A percentile compares a stretch with the other conserved stretches of the same genome.
Conservation (phyloP, 2,113 vertebrate species). For the Synodontis membranacea region DNA sequence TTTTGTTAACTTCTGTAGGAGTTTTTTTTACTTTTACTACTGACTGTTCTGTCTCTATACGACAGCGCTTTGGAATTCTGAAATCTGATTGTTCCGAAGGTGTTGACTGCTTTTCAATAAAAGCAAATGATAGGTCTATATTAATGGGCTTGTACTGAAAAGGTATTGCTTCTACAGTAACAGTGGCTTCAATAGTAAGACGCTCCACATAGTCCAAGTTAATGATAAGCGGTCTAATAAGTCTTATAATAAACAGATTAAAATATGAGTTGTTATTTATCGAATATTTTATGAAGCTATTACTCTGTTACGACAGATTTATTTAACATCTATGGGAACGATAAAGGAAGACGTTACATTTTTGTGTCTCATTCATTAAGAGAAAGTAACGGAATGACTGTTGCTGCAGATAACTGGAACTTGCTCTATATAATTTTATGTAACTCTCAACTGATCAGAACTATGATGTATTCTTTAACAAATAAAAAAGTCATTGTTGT, state of each 20-base stretch:
- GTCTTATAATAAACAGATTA: neutral
- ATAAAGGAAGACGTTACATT: too few species aligned
- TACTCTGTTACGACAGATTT: neutral
- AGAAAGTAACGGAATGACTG: too few species aligned
- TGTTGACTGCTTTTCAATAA: neutral
- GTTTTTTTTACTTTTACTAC: neutral
- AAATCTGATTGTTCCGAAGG: neutral
- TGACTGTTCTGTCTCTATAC: neutral
- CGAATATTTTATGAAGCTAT: neutral
- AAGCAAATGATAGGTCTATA: neutral
- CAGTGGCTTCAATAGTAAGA: neutral
- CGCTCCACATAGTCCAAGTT: neutral
- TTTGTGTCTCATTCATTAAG: neutral
- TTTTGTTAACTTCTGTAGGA: neutral
- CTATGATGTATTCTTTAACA: neutral
- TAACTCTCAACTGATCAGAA: neutral
- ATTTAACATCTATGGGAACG: neutral
- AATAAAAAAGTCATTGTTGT: neutral
- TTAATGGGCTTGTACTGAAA: neutral
- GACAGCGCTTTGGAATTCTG: neutral
- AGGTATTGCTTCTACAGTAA: neutral
- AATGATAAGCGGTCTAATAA: neutral
- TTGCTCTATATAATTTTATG: neutral
- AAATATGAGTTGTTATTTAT: neutral
- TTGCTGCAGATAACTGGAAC: neutral